phyloP scores from a whole-genome alignment of 2,888 invertebrate species.

The Peribatodes rhomboidaria region DNA sequence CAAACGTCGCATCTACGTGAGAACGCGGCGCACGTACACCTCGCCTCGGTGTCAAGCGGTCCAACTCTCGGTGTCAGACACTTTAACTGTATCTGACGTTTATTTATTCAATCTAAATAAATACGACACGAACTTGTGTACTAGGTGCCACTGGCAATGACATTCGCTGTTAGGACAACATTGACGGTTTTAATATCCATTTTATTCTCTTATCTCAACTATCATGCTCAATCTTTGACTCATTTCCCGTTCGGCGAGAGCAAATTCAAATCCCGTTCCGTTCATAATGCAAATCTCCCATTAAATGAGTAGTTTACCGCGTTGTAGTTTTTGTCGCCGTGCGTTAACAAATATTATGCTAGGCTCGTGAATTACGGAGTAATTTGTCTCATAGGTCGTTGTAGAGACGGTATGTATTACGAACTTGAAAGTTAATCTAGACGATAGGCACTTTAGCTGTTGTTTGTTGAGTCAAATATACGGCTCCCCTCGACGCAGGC shows the following conservation, averaged over 20 bases:
- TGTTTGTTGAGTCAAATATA: constrained; percentile 42
- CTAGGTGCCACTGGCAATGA: constrained; percentile 18
- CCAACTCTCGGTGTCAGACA: constrained; percentile 40
- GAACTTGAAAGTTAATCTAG: constrained; percentile 48
- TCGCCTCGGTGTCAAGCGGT: constrained; percentile 26
- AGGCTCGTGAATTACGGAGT: constrained; percentile 44
- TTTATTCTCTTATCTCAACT: constrained; percentile 17
- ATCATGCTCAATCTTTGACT: constrained; percentile 24
- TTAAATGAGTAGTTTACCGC: constrained; percentile 30
- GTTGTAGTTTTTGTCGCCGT: constrained; percentile 23
- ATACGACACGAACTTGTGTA: constrained; percentile 34
- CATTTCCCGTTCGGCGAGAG: constrained; percentile 27
- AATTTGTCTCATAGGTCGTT: constrained; percentile 46
- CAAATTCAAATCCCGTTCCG: constrained; percentile 25
- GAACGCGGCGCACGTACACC: constrained; percentile 43
- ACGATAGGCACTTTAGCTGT: constrained; percentile 45
- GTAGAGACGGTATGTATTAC: constrained; percentile 39
- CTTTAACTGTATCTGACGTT: constrained; percentile 50
- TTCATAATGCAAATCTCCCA: constrained; percentile 24
- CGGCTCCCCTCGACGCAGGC: constrained; percentile 48
- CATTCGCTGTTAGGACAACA: constrained; percentile 27
- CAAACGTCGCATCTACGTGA: constrained; percentile 43
- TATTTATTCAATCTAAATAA: constrained; percentile 48
- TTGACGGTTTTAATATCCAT: neutral
- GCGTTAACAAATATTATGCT: constrained; percentile 40